phyloP scores from a whole-genome alignment of 2,888 invertebrate genomes.

The Amphipoea oculea region DNA sequence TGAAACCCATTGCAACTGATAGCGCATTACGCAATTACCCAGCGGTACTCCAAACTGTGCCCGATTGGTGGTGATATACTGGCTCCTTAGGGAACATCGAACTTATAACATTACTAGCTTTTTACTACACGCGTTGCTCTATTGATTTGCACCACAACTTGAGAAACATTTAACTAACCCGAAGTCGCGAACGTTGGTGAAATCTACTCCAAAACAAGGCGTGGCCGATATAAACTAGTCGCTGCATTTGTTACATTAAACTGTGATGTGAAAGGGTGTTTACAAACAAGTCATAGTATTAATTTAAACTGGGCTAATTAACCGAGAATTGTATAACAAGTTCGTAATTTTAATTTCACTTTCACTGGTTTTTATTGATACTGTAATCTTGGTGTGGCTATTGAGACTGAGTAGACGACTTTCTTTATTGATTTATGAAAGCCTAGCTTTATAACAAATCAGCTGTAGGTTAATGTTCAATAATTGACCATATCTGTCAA shows the following conservation, averaged over 20 bases:
- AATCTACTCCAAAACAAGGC: constrained; percentile 73
- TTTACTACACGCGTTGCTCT: not conserved
- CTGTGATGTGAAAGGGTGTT: constrained; percentile 71
- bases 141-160: constrained; percentile 3
- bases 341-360: constrained; percentile 20
- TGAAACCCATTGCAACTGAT: too few species aligned
- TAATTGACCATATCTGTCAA: too few species aligned
- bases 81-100: not conserved
- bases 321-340: constrained; percentile 47
- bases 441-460: not conserved
- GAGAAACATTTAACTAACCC: constrained; percentile 12
- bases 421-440: not conserved
- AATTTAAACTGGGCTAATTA: constrained; percentile 68
- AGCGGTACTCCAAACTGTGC: too few species aligned
- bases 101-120: not conserved
- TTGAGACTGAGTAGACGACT: not conserved
- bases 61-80: too few species aligned
- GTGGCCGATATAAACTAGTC: constrained; percentile 69
- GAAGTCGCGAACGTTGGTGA: constrained; percentile 59
- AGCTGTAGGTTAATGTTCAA: not conserved
- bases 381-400: not conserved
- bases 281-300: constrained; percentile 64
- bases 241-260: constrained; percentile 72
- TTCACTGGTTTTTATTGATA: constrained; percentile 24
- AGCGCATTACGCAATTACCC: too few species aligned